Base-by-base conservation (phyloP, 2,113 vertebrate species). In the Protomyctophum bolini region DNA sequence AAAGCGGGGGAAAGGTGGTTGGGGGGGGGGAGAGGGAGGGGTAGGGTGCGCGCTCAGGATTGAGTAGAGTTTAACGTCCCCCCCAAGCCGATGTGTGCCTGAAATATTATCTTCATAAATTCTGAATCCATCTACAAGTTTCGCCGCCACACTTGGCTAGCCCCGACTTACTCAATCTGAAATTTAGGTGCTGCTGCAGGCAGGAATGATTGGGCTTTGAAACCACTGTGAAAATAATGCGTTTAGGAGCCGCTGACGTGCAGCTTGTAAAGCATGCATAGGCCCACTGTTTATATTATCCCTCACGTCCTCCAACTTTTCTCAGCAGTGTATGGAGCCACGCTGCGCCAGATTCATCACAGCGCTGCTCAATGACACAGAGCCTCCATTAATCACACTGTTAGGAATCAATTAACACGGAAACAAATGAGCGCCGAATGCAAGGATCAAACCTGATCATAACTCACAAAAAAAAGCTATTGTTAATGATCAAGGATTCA, bases 401-500 rank as follows among this genome's bases (percentile, higher is more conserved):
- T 91, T 94, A 94, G 93, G 92, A 89, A 96, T 97, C 96, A 97
- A 96, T 97, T 97, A 95, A 94, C 94, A 94, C 90, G 92, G 95
- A 96, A 95, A 90, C 95, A 96, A 96, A 97, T 95, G 93, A 95
- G 93, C 90, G 92, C 93, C 93, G 94, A 92, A 93, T 93, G 93
- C 87, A 92, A 92, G 88, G 90, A 91, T 91, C 92, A 94, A 95
- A 95, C 90, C 93, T 92, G 92, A 94, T 93, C 93, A 94, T 96
- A 95, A 96, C 94, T 96, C 95, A 97, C 93, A 87, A 88, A 83
- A 33, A 33, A 41, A 88, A 85, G 72, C 70, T 75, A 82, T 86
- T 84, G 75, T 85, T 83, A 86, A 85, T 80, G 84, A 84, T 85
- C 83, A 80, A 63, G 48, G 61, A 82, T 77, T 76, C 51, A 50